Conservation (phyloP, 2,797 vertebrate genomes). For the Oreochromis mossambicus region DNA sequence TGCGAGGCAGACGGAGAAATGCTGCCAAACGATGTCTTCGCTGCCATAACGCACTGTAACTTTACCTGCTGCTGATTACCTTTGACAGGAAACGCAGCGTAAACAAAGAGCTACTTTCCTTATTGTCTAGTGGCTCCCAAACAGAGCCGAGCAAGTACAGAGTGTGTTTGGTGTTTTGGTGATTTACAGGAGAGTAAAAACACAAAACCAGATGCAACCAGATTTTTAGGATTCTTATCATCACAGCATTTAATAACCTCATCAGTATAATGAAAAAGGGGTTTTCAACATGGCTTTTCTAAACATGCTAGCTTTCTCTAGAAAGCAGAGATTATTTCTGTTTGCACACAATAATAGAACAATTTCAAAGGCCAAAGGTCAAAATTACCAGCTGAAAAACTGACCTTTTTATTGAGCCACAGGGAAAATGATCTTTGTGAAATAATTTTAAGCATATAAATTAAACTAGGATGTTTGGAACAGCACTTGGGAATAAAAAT, state of each 20-base stretch:
- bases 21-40: neutral
- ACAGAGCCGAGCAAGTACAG: neutral
- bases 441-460: neutral
- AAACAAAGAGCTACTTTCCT: neutral
- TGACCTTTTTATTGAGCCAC: neutral
- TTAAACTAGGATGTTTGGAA: neutral
- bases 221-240: neutral
- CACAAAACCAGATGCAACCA: neutral
- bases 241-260: neutral
- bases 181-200: neutral
- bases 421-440: fast-evolving
- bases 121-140: neutral
- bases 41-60: neutral
- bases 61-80: conserved; percentile 1
- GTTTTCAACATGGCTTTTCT: neutral
- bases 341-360: neutral
- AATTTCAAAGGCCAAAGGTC: neutral
- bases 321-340: fast-evolving
- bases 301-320: neutral
- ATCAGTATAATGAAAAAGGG: neutral
- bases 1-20: neutral
- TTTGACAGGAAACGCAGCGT: neutral
- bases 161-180: neutral
- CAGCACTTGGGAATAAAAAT: neutral
- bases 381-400: neutral